A percentile compares a stretch with the other conserved stretches of the same genome.
These are phyloP conservation scores for Cantharis rufa DNA, from an alignment of 2,888 invertebrate genomes.

Conservation along the genomic window DNA sequence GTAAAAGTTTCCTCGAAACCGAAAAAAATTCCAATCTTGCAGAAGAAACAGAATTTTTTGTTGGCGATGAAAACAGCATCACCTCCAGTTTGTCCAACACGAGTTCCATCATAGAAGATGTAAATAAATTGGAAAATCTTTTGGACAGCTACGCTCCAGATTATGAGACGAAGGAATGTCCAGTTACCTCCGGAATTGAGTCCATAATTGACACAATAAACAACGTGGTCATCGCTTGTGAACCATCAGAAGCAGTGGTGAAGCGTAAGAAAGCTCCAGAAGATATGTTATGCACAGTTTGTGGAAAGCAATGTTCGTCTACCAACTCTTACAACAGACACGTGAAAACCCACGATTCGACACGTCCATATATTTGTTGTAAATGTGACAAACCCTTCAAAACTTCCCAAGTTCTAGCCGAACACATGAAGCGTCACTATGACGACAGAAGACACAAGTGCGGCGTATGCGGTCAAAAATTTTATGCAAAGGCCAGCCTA, in stretches of 20 bases:
- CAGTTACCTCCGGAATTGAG: neutral
- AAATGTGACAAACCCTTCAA: conserved; percentile 41
- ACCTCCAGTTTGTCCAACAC: conserved; percentile 10
- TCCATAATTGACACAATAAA: conserved; percentile 12
- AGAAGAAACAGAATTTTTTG: neutral
- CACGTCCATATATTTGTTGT: conserved; percentile 34
- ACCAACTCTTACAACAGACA: conserved; percentile 37
- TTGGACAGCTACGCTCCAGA: conserved; percentile 7
- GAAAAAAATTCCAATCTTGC: neutral
- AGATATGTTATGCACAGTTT: conserved; percentile 30
- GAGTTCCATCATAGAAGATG: conserved; percentile 24
- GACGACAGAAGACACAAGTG: conserved; percentile 39
- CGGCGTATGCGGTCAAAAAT: conserved; percentile 37
- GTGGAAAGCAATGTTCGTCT: conserved; percentile 34
- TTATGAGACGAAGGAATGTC: neutral
- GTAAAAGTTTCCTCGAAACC: neutral
- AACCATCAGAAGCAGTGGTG: neutral
- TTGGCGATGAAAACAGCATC: conserved; percentile 10
- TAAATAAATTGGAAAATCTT: conserved; percentile 11
- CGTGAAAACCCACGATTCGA: conserved; percentile 34
- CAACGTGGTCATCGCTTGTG: conserved; percentile 1
- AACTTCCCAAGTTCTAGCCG: conserved; percentile 37
- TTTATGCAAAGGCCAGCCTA: conserved; percentile 38
- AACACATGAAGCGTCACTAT: conserved; percentile 40
- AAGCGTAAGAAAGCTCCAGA: conserved; percentile 28